phyloP scores from a whole-genome alignment of 2,888 invertebrate genomes.

The Alloscopus bannaensis region DNA sequence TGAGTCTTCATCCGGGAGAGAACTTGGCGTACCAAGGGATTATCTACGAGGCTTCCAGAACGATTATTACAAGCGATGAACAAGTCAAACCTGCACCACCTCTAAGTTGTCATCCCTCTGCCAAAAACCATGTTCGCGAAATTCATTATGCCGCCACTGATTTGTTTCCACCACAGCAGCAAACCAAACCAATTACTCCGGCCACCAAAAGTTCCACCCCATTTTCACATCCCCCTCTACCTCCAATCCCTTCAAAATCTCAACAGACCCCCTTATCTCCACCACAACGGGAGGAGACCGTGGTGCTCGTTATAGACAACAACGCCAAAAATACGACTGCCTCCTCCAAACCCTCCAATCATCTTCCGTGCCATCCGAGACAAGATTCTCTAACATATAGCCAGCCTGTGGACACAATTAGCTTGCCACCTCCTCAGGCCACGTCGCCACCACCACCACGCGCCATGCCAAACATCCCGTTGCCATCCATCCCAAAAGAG shows the following conservation, averaged over 20 bases:
- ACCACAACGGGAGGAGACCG: conserved; percentile 43
- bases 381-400: conserved; percentile 57
- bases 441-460: background rate
- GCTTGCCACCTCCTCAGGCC: too few relatives aligned
- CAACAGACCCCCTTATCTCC: background rate
- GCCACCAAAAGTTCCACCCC: conserved; percentile 50
- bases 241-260: conserved; percentile 22
- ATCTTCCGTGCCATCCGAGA: conserved; percentile 8
- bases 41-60: conserved; percentile 58
- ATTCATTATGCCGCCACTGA: conserved; percentile 72
- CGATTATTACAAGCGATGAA: conserved; percentile 25
- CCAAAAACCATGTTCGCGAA: conserved; percentile 43
- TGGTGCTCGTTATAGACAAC: conserved; percentile 70
- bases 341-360: background rate
- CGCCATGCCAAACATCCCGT: conserved; percentile 19
- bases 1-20: background rate
- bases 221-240: conserved; percentile 43
- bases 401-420: conserved; percentile 64
- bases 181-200: conserved; percentile 28
- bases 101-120: too few relatives aligned
- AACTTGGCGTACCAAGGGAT: conserved; percentile 54
- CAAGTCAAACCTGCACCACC: conserved; percentile 20
- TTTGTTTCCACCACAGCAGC: conserved; percentile 40
- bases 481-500: conserved; percentile 45
- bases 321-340: conserved; percentile 14